Evolutionary conservation across 2,797 vertebrate species (phyloP), one percentile per base, ranked within the genome.

Genomic region (Threskiornis aethiopicus): DNA sequence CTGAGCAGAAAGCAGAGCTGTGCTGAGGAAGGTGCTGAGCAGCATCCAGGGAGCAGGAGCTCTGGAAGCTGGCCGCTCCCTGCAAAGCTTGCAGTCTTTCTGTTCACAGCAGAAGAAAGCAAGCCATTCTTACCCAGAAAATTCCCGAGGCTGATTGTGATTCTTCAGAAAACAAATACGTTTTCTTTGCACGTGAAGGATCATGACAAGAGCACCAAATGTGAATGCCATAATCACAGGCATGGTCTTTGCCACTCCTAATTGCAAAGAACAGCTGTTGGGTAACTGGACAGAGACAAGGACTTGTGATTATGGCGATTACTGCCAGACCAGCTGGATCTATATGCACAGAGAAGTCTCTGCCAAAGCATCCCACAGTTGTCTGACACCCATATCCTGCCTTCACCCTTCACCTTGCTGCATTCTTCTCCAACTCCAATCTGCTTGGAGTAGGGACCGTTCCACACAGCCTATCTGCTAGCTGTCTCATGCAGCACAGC

Each of bases 241-340:
- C 10, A 11, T 11, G 33, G 33, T 15, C 52, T 79, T 71, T 57
- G 57, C 13, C 29, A n/a, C 46, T 46, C 47, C 28, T 16, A 7
- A 35, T 20, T 24, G 37, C 52, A 42, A 78, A 82, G 67, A 49
- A 25, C 67, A 46, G 35, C 54, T 82, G 22, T 7, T 65, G 51
- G 26, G n/a, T 26, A 22, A 51, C 3, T 3, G 17, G 59, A 18
- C 21, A 29, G 33, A 16, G 41, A 46, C 0, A 1, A 49, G 22
- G 41, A 70, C 46, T 3, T 64, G 41, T 58, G 44, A 41, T 67
- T 39, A 16, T 24, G 33, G 44, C 5, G 4, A 41, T 59, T 35
- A 13, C 22, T 67, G 49, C 16, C n/a, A 41, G 51, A 15, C 13
- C 17, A 35, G 18, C 3, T 33, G 44, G 49, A 37, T 47, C 21